Percentiles rank a stretch among this genome's conserved stretches.
These are phyloP conservation scores for Alauda arvensis DNA, from an alignment of 2,797 vertebrate species.

Conservation along the genomic window DNA sequence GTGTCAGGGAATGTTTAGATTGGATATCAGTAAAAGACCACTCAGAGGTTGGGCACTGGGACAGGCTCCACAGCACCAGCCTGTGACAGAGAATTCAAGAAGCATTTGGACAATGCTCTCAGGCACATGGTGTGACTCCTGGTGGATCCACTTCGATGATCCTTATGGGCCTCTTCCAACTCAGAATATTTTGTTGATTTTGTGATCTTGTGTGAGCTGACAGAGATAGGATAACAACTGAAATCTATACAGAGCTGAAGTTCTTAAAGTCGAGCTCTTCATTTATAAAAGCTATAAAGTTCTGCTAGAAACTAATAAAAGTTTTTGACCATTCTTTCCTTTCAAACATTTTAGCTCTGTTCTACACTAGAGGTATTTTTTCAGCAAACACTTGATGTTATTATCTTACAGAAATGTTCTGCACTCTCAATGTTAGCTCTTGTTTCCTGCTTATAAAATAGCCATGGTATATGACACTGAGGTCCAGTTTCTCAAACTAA, in stretches of 20 bases:
- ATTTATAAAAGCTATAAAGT: neutral
- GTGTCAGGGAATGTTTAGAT: neutral
- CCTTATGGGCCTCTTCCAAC: neutral
- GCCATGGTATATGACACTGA: neutral
- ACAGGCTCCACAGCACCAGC: neutral
- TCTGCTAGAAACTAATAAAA: neutral
- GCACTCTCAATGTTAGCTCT: neutral
- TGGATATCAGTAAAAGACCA: neutral
- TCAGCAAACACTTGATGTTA: neutral
- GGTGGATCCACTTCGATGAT: neutral
- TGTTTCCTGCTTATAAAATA: neutral
- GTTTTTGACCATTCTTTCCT: neutral
- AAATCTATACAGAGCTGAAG: neutral
- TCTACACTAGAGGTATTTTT: neutral
- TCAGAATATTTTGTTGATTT: neutral
- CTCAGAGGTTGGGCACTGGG: too few relatives aligned
- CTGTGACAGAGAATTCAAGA: neutral
- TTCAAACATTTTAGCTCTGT: neutral
- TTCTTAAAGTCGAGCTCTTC: neutral
- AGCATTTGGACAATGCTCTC: neutral
- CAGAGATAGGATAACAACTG: neutral
- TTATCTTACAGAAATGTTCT: neutral
- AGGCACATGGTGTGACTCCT: neutral
- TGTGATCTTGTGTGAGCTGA: neutral
- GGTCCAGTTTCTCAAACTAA: neutral